A percentile compares a stretch with the other conserved stretches of the same genome.
phyloP scores from a whole-genome alignment of 2,888 invertebrate genomes.

The Tiphia femorata region DNA sequence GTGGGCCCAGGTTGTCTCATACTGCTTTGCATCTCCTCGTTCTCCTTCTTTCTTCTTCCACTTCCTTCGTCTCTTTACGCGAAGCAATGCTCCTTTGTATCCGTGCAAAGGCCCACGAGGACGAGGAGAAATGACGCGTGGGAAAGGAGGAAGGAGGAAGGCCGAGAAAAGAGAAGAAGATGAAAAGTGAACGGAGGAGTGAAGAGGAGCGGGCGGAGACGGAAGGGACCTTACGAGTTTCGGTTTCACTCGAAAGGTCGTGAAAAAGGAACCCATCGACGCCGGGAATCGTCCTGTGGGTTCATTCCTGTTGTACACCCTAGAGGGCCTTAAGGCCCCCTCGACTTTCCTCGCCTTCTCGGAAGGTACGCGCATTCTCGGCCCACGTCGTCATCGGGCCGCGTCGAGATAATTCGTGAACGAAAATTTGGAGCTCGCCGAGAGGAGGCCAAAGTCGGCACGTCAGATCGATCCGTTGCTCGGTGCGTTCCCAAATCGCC shows the following conservation, averaged over 20 bases:
- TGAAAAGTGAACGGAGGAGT: neutral
- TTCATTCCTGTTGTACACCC: conserved; percentile 3
- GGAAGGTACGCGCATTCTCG: conserved; percentile 31
- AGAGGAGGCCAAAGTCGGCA: no score
- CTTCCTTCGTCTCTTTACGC: conserved; percentile 9
- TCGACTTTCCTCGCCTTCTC: conserved; percentile 29
- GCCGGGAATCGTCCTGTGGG: conserved; percentile 6
- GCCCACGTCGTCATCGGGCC: neutral
- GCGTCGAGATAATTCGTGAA: no score
- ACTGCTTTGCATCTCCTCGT: conserved; percentile 16
- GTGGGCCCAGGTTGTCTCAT: neutral
- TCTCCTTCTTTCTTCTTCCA: conserved; percentile 9
- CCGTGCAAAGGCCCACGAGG: conserved; percentile 1
- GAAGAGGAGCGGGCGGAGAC: conserved; percentile 11
- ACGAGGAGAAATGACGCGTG: no score
- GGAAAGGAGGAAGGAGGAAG: no score
- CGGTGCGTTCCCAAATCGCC: no score
- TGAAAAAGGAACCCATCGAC: conserved; percentile 30
- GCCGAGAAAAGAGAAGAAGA: no score
- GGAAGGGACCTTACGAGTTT: conserved; percentile 22
- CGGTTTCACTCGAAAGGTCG: conserved; percentile 36
- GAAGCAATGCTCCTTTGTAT: conserved; percentile 18
- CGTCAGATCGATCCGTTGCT: no score
- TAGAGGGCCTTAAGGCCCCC: neutral
- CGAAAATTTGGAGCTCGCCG: no score